phyloP scores from a whole-genome alignment of 2,797 vertebrate species.

The Hydrocynus forskahlii region DNA sequence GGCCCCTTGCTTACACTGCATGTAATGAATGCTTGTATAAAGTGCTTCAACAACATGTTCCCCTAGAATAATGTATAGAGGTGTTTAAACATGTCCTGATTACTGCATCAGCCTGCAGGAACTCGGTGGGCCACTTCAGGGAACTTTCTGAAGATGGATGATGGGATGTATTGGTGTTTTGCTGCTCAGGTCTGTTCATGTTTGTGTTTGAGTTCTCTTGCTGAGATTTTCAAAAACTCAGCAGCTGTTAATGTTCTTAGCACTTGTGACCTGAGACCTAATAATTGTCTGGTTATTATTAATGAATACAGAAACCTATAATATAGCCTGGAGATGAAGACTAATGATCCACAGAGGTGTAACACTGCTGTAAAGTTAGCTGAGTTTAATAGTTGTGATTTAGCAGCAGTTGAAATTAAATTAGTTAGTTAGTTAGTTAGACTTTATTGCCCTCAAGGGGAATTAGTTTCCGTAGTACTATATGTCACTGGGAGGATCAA shows the following conservation, averaged over 20 bases:
- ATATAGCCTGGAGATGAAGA: not conserved
- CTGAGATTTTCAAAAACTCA: not conserved
- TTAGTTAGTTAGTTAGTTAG: too few relatives aligned
- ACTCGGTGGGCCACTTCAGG: not conserved
- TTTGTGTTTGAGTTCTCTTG: not conserved
- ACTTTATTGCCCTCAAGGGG: too few relatives aligned
- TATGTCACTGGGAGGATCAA: too few relatives aligned
- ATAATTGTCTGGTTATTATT: not conserved
- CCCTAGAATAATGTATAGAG: not conserved
- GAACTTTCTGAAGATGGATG: not conserved
- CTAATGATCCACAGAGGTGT: not conserved
- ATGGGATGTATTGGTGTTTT: not conserved
- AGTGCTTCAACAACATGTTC: not conserved
- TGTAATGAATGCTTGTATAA: constrained; percentile 16
- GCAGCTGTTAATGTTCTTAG: not conserved
- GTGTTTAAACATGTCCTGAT: not conserved
- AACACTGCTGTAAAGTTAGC: not conserved
- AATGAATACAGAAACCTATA: not conserved
- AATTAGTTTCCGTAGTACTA: too few relatives aligned
- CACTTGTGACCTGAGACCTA: not conserved
- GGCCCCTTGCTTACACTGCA: not conserved
- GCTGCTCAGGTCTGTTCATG: not conserved
- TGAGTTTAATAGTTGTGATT: not conserved
- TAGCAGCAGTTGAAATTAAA: not conserved
- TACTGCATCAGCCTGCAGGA: not conserved